phyloP scores from a whole-genome alignment of 2,888 invertebrate species.

The Microdon myrmicae region DNA sequence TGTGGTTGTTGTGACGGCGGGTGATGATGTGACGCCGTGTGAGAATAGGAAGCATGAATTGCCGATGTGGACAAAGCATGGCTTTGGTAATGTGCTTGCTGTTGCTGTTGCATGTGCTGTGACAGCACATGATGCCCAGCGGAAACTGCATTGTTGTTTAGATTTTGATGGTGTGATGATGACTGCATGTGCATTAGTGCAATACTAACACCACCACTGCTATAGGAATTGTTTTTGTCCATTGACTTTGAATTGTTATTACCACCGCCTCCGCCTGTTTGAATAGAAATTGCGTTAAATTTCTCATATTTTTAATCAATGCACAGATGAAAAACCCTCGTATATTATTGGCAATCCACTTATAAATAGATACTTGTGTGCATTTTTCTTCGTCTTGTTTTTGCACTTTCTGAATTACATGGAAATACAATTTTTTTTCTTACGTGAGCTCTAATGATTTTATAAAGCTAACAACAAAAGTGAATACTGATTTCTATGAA shows the following conservation, averaged over 20 bases:
- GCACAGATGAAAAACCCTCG: no score
- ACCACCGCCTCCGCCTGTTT: conserved; percentile 43
- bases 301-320: no score
- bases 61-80: conserved; percentile 61
- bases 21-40: conserved; percentile 56
- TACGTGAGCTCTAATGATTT: no score
- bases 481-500: no score
- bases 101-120: conserved; percentile 58
- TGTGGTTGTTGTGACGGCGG: conserved; percentile 55
- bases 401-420: no score
- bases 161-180: conserved; percentile 58
- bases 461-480: no score
- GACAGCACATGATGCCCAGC: conserved; percentile 54
- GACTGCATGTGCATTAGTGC: conserved; percentile 60
- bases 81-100: conserved; percentile 59
- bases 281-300: no score
- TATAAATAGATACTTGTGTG: no score
- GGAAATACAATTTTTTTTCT: no score
- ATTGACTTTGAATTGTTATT: conserved; percentile 49
- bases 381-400: no score
- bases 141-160: conserved; percentile 42
- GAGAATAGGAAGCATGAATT: conserved; percentile 61
- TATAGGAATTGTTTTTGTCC: conserved; percentile 59
- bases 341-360: no score
- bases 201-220: conserved; percentile 51